These are phyloP conservation scores for Pseudochirops cupreus DNA, from an alignment of 2,797 vertebrate genomes.

Conservation along the genomic window DNA sequence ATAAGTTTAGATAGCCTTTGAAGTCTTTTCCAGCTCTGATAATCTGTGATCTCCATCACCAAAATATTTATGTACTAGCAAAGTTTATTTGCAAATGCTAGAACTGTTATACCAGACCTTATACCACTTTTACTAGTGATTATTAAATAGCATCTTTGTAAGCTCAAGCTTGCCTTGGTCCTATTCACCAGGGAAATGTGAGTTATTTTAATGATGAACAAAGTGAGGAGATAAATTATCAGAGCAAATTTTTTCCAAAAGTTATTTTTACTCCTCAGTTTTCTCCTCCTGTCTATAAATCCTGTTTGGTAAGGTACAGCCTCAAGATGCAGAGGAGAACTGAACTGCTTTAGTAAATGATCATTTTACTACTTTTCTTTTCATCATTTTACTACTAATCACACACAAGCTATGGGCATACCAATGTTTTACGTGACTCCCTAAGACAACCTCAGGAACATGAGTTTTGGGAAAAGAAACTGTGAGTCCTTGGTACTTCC, in stretches of 20 bases:
- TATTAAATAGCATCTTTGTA: neutral
- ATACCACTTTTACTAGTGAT: neutral
- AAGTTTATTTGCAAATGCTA: neutral
- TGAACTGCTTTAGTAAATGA: neutral
- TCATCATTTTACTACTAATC: neutral
- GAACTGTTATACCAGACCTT: neutral
- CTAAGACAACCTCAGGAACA: neutral
- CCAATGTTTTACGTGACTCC: neutral
- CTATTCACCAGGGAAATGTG: neutral
- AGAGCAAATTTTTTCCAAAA: neutral
- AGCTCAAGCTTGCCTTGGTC: neutral
- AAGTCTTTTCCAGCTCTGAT: neutral
- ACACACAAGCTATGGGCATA: neutral
- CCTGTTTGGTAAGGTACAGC: neutral
- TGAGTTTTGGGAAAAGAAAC: neutral
- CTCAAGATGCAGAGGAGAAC: neutral
- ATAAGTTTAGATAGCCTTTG: neutral
- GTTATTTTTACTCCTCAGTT: neutral
- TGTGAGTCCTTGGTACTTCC: neutral
- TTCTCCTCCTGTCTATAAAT: neutral
- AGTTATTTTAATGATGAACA: neutral
- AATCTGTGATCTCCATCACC: neutral
- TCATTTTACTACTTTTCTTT: too few species aligned
- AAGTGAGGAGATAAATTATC: neutral
- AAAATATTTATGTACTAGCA: neutral